Evolutionary conservation across 2,113 vertebrate genomes (phyloP).

Genomic region (Eublepharis macularius): DNA sequence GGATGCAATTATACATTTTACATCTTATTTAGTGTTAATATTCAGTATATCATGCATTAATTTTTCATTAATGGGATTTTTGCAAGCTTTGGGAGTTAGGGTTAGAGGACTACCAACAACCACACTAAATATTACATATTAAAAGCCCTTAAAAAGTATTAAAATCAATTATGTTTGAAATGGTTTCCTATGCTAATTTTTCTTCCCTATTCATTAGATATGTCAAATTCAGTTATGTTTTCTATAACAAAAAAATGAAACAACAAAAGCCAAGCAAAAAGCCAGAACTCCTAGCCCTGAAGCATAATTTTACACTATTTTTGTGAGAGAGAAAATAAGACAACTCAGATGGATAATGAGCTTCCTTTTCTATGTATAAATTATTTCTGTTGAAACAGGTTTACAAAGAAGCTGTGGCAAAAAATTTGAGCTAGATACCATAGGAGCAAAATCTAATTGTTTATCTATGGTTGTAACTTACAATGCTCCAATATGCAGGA

Average conservation of each 20-base stretch:
- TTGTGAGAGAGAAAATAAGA: neutral
- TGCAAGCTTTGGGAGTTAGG: neutral
- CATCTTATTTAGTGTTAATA: neutral
- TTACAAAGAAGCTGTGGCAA: neutral
- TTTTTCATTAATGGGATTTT: conserved; percentile 8
- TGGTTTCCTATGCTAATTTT: neutral
- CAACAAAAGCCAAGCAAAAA: neutral
- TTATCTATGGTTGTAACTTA: conserved; percentile 62
- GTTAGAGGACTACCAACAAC: neutral
- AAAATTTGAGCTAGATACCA: neutral
- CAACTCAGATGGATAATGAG: neutral
- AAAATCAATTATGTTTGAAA: neutral
- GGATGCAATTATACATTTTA: neutral
- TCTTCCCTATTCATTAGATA: neutral
- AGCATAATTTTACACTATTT: neutral
- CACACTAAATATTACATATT: neutral
- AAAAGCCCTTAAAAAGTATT: neutral
- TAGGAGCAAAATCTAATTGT: neutral
- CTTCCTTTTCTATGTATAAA: neutral
- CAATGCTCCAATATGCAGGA: conserved; percentile 88
- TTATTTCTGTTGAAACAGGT: neutral
- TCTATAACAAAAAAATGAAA: neutral
- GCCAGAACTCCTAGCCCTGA: neutral
- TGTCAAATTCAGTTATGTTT: neutral
- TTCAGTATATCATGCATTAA: neutral